Evolutionary conservation across 2,888 invertebrate species (phyloP).

Genomic region (Harmothoe impar): DNA sequence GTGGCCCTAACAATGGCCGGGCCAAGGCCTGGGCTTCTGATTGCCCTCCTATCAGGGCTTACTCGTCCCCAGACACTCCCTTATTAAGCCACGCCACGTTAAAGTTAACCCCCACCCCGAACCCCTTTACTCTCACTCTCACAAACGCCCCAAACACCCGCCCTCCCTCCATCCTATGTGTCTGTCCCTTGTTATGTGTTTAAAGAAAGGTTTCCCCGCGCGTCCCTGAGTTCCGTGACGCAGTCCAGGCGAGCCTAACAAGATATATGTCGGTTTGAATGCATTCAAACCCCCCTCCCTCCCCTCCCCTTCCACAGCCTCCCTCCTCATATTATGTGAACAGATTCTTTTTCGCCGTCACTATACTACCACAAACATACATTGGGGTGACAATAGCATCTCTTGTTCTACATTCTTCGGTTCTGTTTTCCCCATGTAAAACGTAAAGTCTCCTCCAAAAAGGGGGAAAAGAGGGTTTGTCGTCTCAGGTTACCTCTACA

Average conservation of each 20-base stretch:
- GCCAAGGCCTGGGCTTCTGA: neutral
- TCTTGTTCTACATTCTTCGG: neutral
- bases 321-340: neutral
- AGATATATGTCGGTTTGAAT: conserved; percentile 57
- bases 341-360: neutral
- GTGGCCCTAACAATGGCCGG: conserved; percentile 44
- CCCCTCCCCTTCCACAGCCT: neutral
- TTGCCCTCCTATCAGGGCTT: conserved; percentile 43
- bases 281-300: too few species aligned
- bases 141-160: neutral
- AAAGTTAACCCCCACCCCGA: conserved; percentile 48
- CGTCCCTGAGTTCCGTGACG: neutral
- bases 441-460: neutral
- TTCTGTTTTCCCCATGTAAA: neutral
- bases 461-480: neutral
- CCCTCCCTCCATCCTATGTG: neutral
- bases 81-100: conserved; percentile 57
- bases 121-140: neutral
- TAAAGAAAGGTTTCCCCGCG: neutral
- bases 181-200: conserved; percentile 11
- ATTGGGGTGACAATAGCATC: neutral
- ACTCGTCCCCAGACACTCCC: conserved; percentile 47
- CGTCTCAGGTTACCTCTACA: neutral
- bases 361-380: too few species aligned
- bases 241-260: neutral